Evolutionary conservation across 1,140 invertebrate genomes (phyloP), one percentile per base, ranked within the genome.

Genomic region (Globodera ellingtonae): DNA sequence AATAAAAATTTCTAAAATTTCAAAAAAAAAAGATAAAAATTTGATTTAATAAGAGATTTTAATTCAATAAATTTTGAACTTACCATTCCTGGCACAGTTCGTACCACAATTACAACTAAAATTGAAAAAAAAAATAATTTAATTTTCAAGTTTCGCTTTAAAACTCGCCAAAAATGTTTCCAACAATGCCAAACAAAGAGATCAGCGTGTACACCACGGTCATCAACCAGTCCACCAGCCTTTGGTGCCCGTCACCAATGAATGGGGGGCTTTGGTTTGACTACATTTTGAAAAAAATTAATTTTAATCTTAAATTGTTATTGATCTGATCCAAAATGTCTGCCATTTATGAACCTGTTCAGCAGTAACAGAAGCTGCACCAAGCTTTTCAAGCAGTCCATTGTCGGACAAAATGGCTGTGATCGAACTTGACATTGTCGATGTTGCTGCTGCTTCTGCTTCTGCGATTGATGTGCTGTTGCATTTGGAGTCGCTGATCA

Each of bases 131-230:
- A 13, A 21, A 15, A 18, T 62, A n/a, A n/a, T n/a, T n/a, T 62
- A 52, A 52, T 52, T 62, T 35, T 10, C 0, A 70, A 47, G 24
- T 4, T 70, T 9, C 3, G 21, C 7, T 9, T 15, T 0, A 47
- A 18, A 44, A 47, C 9, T 15, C n/a, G n/a, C 67, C 67, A 70
- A 47, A 70, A 69, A 91, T 87, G 85, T 92, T 92, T 6, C 92
- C 92, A 52, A 93, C 88, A 13, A 90, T 83, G 3, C 92, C 92
- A 5, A 92, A 89, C 0, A 92, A 80, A 70, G 92, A 90, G 47
- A 93, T 90, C 24, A 91, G 87, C 9, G 91, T 89, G 82, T 92
- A 92, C 83, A 93, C 92, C 24, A 92, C 79, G 13, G 92, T 92
- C 10, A 92, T 92, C 13, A 62, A 21, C 75, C 75, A 77, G 24